These are phyloP conservation scores for Sardinella longiceps DNA, from an alignment of 2,797 vertebrate genomes.

Conservation along the genomic window DNA sequence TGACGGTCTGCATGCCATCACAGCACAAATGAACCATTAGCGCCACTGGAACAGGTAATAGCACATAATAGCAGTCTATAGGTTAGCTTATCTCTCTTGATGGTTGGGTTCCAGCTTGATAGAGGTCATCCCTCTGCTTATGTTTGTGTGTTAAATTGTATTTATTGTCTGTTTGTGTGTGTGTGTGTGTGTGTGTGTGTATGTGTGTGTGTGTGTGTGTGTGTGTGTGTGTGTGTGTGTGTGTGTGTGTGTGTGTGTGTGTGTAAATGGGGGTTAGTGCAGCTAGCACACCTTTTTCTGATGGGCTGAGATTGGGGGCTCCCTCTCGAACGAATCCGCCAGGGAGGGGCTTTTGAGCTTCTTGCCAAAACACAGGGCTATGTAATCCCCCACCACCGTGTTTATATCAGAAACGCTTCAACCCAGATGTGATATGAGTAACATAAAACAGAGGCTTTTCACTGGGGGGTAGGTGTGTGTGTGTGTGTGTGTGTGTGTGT, in stretches of 20 bases:
- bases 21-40: slow-evolving; percentile 31
- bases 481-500: slow-evolving; percentile 29
- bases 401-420: neutral
- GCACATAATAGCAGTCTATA: slow-evolving; percentile 21
- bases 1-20: slow-evolving; percentile 5
- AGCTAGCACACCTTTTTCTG: neutral
- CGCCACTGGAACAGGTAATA: slow-evolving; percentile 32
- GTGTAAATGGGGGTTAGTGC: slow-evolving; percentile 18
- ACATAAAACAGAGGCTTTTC: neutral
- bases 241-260: too few species aligned
- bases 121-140: neutral
- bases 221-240: too few species aligned
- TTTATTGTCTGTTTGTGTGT: neutral
- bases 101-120: slow-evolving; percentile 24
- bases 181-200: slow-evolving; percentile 16
- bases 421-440: neutral
- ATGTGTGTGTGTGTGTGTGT: too few species aligned
- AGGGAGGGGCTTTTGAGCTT: neutral
- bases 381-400: neutral
- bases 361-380: neutral
- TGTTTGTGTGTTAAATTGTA: neutral
- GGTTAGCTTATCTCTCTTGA: slow-evolving; percentile 27
- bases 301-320: neutral
- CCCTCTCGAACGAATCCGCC: too few species aligned
- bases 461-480: neutral